Evolutionary conservation across 2,888 invertebrate species (phyloP).

Genomic region (Athrips mouffetella): DNA sequence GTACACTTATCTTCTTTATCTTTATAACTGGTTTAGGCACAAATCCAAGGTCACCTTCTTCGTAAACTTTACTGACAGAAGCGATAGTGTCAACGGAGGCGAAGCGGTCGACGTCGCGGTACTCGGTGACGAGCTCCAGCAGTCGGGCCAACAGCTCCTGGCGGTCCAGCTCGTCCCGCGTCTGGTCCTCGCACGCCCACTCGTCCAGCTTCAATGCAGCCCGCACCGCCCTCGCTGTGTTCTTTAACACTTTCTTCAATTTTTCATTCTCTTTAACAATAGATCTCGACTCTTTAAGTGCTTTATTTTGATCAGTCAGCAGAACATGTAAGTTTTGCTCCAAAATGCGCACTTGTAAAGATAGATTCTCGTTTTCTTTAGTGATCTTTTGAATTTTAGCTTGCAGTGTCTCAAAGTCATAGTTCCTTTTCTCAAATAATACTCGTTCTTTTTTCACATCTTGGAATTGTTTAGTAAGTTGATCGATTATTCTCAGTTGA

Average conservation of each 20-base stretch:
- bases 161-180: constrained; percentile 63
- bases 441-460: constrained; percentile 67
- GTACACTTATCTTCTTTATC: constrained; percentile 40
- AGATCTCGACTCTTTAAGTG: constrained; percentile 62
- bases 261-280: constrained; percentile 74
- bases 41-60: constrained; percentile 82
- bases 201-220: constrained; percentile 75
- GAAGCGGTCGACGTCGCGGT: constrained; percentile 55
- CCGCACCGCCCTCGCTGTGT: constrained; percentile 80
- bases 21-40: constrained; percentile 66
- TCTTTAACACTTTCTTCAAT: constrained; percentile 77
- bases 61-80: constrained; percentile 76
- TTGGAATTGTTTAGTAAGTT: constrained; percentile 78
- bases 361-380: constrained; percentile 65
- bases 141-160: constrained; percentile 76
- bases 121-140: constrained; percentile 70
- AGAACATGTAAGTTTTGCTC: constrained; percentile 78
- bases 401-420: constrained; percentile 58
- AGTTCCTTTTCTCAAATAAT: constrained; percentile 56
- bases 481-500: constrained; percentile 82
- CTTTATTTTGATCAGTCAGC: constrained; percentile 65
- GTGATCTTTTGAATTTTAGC: constrained; percentile 56
- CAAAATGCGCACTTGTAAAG: constrained; percentile 65
- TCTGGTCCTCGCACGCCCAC: constrained; percentile 53
- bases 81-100: constrained; percentile 65